A percentile compares a stretch with the other conserved stretches of the same genome.
Evolutionary conservation across 2,888 invertebrate species (phyloP).

Genomic region (Agriopis marginaria): DNA sequence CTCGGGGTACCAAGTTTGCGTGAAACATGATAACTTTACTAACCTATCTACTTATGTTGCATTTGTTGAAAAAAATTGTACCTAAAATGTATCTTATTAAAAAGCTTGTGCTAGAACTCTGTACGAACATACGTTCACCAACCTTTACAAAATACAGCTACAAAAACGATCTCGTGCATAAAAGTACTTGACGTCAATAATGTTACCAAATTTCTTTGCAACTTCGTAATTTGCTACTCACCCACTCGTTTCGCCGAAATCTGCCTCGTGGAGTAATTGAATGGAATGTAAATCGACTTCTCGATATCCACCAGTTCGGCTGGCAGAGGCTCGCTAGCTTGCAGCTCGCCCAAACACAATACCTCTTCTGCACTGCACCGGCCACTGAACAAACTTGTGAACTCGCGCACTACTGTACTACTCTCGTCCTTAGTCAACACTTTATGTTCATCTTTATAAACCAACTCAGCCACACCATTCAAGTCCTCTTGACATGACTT

Average conservation of each 20-base stretch:
- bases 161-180: too few species aligned
- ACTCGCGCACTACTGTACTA: constrained; percentile 60
- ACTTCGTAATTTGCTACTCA: constrained; percentile 59
- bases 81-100: too few species aligned
- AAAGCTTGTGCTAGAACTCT: too few species aligned
- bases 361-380: constrained; percentile 76
- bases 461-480: constrained; percentile 84
- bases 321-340: constrained; percentile 82
- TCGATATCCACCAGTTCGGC: constrained; percentile 80
- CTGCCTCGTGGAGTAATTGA: constrained; percentile 86
- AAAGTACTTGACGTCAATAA: too few species aligned
- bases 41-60: too few species aligned
- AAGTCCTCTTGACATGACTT: constrained; percentile 80
- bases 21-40: too few species aligned
- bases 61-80: too few species aligned
- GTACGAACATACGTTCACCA: too few species aligned
- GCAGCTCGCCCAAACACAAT: constrained; percentile 87
- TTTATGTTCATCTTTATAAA: constrained; percentile 66
- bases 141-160: neutral
- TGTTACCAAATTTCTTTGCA: too few species aligned
- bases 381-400: constrained; percentile 76
- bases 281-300: constrained; percentile 88
- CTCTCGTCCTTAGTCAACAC: constrained; percentile 69
- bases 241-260: constrained; percentile 80
- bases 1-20: too few species aligned